Evolutionary conservation across 2,113 vertebrate genomes (phyloP), one percentile per base, ranked within the genome.

Genomic region (Carassius gibelio): DNA sequence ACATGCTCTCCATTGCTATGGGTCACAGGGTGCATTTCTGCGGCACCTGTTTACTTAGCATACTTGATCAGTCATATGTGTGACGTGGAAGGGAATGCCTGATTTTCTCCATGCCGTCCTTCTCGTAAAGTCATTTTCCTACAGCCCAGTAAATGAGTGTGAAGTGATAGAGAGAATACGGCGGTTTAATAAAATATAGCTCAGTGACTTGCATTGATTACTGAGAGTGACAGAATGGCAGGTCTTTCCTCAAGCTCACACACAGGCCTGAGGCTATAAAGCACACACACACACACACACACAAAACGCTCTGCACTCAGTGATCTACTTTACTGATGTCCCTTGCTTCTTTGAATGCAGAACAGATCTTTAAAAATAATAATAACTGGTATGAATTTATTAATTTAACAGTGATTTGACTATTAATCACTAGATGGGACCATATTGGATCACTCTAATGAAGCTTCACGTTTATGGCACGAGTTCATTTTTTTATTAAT

Each of bases 401-500:
- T 30, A 6, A 34, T 30, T 81, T 50, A 17, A 45, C 45, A 42
- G 3, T 4, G 42, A 30, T 48, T 48, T 45, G 61, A 45, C 36
- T 64, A 21, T 38, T 61, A 66, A 21, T 66, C 23, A 17, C 4
- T 23, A 48, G 79, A 68, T 64, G 42, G 52, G 15, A 21, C 23
- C 10, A 19, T 9, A 45, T n/a, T 23, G 36, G 21, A 75, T 86
- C 83, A 48, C 87, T 93, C 86, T 79, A 88, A 91, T 86, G 88
- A 48, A 87, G 88, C 62, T 26, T 68, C 42, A 19, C 15, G 19
- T 21, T 26, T 13, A 68, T 26, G 15, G 61, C 61, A 34, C 61
- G 8, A 81, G 79, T 66, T 81, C 42, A 81, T 68, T 81, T 52
- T 77, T 72, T 61, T 82, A 92, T 94, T 90, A 92, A 93, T 91